Evolutionary conservation across 2,888 invertebrate species (phyloP).

Genomic region (Pristionchus mayeri): DNA sequence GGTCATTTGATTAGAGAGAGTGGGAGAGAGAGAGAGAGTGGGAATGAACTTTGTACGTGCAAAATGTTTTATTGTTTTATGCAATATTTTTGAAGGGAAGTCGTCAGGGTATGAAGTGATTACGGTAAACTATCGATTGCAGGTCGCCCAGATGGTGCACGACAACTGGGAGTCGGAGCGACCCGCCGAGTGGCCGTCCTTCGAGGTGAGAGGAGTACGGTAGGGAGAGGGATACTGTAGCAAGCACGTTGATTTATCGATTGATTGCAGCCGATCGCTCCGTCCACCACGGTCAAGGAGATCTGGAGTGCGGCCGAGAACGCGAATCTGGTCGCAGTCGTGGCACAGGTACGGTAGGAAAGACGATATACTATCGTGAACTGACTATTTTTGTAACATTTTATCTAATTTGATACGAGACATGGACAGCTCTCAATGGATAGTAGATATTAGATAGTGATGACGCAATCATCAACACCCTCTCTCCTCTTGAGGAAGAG

Average conservation of each 20-base stretch:
- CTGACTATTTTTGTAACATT: neutral
- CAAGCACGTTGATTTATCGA: neutral
- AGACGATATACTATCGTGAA: neutral
- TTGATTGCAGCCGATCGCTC: slow-evolving; percentile 38
- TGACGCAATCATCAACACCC: neutral
- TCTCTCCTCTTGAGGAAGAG: slow-evolving; percentile 29
- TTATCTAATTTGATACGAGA: no score
- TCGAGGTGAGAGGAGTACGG: slow-evolving; percentile 20
- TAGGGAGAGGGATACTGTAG: neutral
- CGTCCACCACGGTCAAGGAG: slow-evolving; percentile 45
- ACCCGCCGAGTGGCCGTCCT: slow-evolving; percentile 50
- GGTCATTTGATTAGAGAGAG: neutral
- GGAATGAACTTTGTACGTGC: neutral
- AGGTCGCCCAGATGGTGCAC: slow-evolving; percentile 46
- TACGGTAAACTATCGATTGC: neutral
- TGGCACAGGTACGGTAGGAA: slow-evolving; percentile 40
- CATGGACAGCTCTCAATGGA: neutral
- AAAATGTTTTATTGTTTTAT: neutral
- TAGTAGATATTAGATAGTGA: neutral
- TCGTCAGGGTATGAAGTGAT: neutral
- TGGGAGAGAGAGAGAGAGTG: neutral
- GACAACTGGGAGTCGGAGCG: slow-evolving; percentile 45
- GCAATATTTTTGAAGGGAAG: neutral
- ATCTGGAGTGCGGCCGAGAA: slow-evolving; percentile 47
- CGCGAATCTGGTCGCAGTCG: slow-evolving; percentile 39